A percentile compares a stretch with the other conserved stretches of the same genome.
Conservation (phyloP, 2,888 invertebrate species). For the Drosophila siamana region DNA sequence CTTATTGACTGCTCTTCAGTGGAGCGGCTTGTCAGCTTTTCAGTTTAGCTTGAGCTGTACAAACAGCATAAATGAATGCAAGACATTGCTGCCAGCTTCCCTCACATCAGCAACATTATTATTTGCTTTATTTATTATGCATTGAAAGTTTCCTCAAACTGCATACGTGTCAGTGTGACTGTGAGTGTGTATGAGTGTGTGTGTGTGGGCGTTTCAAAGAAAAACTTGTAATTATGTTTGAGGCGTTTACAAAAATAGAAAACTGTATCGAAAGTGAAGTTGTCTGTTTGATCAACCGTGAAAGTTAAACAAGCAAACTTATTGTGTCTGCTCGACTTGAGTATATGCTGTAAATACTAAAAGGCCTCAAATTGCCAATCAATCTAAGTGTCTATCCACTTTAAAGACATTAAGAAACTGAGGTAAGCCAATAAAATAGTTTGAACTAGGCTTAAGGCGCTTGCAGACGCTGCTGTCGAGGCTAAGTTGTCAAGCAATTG, state of each 20-base stretch:
- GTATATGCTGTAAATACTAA: background rate
- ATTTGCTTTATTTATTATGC: constrained; percentile 79
- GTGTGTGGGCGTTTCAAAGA: constrained; percentile 26
- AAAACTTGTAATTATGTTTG: constrained; percentile 20
- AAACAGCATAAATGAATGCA: constrained; percentile 59
- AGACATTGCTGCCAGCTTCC: constrained; percentile 21
- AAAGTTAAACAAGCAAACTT: background rate
- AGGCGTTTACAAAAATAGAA: constrained; percentile 5
- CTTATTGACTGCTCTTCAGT: constrained; percentile 31
- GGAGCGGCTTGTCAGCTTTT: constrained; percentile 28
- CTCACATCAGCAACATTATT: constrained; percentile 60
- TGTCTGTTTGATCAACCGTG: background rate
- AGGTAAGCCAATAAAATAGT: background rate
- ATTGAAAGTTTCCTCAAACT: constrained; percentile 61
- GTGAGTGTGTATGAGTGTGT: constrained; percentile 1
- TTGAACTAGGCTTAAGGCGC: background rate
- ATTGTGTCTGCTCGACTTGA: background rate
- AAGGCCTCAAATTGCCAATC: no score
- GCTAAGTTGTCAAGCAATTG: background rate
- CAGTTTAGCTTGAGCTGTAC: constrained; percentile 39
- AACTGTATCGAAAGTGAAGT: background rate
- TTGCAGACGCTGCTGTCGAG: background rate
- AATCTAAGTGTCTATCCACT: no score
- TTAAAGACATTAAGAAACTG: no score
- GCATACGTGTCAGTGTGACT: constrained; percentile 4